phyloP scores from a whole-genome alignment of 2,113 vertebrate species.

The Okapia johnstoni region DNA sequence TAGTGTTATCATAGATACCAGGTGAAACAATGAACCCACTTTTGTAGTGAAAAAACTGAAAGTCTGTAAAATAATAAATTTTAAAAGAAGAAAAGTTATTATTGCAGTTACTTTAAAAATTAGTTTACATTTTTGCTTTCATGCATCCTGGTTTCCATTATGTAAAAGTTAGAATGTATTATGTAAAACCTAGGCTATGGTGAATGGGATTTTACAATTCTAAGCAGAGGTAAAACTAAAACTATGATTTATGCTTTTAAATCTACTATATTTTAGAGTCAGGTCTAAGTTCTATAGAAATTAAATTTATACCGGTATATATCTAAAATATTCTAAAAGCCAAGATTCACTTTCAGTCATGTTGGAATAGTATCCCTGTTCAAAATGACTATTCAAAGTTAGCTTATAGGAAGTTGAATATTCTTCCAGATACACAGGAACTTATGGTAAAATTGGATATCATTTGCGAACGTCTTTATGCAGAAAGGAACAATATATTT shows the following conservation, averaged over 20 bases:
- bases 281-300: not conserved
- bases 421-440: not conserved
- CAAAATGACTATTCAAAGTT: not conserved
- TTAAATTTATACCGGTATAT: not conserved
- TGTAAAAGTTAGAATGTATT: not conserved
- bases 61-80: not conserved
- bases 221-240: not conserved
- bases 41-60: not conserved
- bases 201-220: not conserved
- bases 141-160: not conserved
- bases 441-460: not conserved
- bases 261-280: not conserved
- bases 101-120: not conserved
- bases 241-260: not conserved
- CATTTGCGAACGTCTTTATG: not conserved
- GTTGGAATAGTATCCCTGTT: not conserved
- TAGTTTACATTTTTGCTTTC: not conserved
- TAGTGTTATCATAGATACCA: not conserved
- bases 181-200: not conserved
- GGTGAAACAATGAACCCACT: not conserved
- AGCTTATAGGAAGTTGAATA: not conserved
- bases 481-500: not conserved
- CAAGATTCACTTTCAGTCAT: not conserved
- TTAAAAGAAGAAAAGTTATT: not conserved
- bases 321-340: not conserved